Percentiles rank a stretch among this genome's conserved stretches.
phyloP scores from a whole-genome alignment of 2,113 vertebrate genomes.

The Larimichthys polyactis region DNA sequence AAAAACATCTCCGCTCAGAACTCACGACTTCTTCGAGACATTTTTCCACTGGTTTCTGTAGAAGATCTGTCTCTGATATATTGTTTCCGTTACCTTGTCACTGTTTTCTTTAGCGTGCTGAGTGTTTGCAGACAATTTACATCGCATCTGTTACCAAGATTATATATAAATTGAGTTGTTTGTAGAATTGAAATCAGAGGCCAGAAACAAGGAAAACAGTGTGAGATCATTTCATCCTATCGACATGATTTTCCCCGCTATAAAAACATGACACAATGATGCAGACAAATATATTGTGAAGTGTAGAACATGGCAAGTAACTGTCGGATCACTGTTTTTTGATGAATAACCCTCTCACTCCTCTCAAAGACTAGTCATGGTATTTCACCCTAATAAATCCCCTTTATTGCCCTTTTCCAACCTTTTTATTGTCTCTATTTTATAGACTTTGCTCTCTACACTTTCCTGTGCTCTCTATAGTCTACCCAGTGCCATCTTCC shows the following conservation, averaged over 20 bases:
- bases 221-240: neutral
- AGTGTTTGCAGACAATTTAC: too few relatives aligned
- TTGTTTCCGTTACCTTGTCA: too few relatives aligned
- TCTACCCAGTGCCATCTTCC: neutral
- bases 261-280: neutral
- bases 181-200: neutral
- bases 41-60: too few relatives aligned
- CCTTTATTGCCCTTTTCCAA: neutral
- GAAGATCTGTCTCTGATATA: too few relatives aligned
- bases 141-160: too few relatives aligned
- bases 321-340: neutral
- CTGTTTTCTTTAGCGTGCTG: too few relatives aligned
- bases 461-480: neutral
- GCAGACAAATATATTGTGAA: neutral
- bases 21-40: conserved; percentile 9
- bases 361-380: neutral
- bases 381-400: neutral
- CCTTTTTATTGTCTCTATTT: neutral
- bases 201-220: neutral
- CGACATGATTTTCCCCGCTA: neutral
- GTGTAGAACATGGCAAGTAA: neutral
- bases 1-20: conserved; percentile 16
- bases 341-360: neutral
- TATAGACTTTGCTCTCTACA: neutral
- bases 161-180: too few relatives aligned